Evolutionary conservation across 2,888 invertebrate genomes (phyloP).

Genomic region (Macrophya annulata): DNA sequence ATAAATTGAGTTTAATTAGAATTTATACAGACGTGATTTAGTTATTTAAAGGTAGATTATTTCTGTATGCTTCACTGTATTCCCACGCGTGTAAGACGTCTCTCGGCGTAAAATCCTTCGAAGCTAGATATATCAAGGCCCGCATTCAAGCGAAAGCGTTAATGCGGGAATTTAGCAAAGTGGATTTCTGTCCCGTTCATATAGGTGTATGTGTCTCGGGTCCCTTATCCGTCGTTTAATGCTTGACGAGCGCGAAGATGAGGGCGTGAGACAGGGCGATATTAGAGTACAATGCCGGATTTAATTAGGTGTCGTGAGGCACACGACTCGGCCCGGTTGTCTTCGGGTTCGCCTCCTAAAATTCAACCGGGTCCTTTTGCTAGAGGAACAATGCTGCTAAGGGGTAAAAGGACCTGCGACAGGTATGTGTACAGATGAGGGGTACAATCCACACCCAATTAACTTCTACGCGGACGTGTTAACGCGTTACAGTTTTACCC

Average conservation of each 20-base stretch:
- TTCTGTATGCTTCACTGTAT: background rate
- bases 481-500: constrained; percentile 27
- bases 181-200: constrained; percentile 55
- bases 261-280: constrained; percentile 60
- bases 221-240: constrained; percentile 56
- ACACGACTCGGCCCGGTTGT: constrained; percentile 32
- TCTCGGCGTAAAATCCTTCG: background rate
- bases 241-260: constrained; percentile 51
- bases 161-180: constrained; percentile 54
- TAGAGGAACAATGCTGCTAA: constrained; percentile 7
- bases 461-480: constrained; percentile 24
- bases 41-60: background rate
- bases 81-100: background rate
- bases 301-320: constrained; percentile 65
- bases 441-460: constrained; percentile 41
- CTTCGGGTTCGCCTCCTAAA: constrained; percentile 24
- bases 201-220: background rate
- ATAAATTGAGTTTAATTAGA: background rate
- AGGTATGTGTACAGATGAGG: constrained; percentile 36
- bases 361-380: constrained; percentile 30
- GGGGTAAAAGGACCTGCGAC: constrained; percentile 35
- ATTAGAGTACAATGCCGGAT: constrained; percentile 64
- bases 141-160: constrained; percentile 47
- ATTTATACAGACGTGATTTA: background rate
- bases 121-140: background rate